A percentile compares a stretch with the other conserved stretches of the same genome.
These are phyloP conservation scores for Trachelus stipa DNA, from an alignment of 2,888 invertebrate genomes.

Conservation along the genomic window DNA sequence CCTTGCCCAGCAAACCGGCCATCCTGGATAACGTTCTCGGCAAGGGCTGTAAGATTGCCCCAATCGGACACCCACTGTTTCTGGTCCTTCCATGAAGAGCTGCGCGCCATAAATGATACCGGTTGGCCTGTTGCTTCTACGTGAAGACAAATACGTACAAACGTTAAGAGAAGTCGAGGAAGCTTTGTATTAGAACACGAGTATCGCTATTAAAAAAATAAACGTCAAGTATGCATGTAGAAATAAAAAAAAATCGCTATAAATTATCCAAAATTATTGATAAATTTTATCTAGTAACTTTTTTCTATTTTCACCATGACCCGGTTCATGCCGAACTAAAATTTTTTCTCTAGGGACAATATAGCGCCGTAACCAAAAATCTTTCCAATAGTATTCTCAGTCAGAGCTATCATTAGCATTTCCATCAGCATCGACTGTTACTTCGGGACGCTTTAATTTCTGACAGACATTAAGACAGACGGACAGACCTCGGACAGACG, in stretches of 20 bases:
- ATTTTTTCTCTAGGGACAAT: neutral
- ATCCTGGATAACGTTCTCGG: neutral
- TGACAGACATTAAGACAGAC: slow-evolving; percentile 59
- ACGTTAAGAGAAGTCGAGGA: neutral
- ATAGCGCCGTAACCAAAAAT: neutral
- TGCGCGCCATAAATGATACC: slow-evolving; percentile 35
- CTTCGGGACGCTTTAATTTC: slow-evolving; percentile 48
- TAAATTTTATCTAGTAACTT: neutral
- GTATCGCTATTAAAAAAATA: neutral
- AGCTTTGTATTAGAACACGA: neutral
- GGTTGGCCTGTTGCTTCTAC: neutral
- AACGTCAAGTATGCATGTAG: neutral
- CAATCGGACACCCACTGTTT: slow-evolving; percentile 44
- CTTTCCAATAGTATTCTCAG: neutral
- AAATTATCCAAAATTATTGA: too few relatives aligned
- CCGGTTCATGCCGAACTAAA: neutral
- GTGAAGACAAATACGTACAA: neutral
- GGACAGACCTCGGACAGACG: slow-evolving; percentile 48
- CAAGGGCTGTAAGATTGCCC: slow-evolving; percentile 31
- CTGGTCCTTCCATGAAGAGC: slow-evolving; percentile 32
- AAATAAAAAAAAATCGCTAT: neutral
- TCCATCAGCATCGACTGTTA: slow-evolving; percentile 11
- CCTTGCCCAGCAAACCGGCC: neutral
- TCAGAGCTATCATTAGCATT: slow-evolving; percentile 23
- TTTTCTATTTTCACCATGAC: neutral